These are phyloP conservation scores for Trissonchulus sp. DNA, from an alignment of 2,888 invertebrate species.

Conservation along the genomic window DNA sequence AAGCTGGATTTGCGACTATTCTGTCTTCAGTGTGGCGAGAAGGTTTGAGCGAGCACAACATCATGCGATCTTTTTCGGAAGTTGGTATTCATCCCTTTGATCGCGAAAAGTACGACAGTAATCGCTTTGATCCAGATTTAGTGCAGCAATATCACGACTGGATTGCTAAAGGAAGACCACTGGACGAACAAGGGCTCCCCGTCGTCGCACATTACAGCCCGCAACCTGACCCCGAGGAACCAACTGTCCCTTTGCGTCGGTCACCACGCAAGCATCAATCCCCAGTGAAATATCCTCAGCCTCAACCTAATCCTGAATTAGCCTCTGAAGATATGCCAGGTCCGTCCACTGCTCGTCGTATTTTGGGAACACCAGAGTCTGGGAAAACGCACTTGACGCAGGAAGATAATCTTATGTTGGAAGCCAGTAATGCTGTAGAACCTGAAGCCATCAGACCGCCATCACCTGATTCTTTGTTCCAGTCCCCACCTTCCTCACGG, in stretches of 20 bases:
- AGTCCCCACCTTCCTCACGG: too few relatives aligned
- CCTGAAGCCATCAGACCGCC: too few relatives aligned
- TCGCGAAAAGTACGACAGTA: not conserved
- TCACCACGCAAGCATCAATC: too few relatives aligned
- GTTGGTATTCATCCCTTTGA: conserved; percentile 2
- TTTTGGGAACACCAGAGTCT: too few relatives aligned
- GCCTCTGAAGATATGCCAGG: too few relatives aligned
- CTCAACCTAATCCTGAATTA: not conserved
- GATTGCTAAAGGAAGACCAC: not conserved
- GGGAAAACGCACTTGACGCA: too few relatives aligned
- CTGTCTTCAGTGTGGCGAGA: not conserved
- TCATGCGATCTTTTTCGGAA: conserved; percentile 19
- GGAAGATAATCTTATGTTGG: too few relatives aligned
- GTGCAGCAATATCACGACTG: conserved; percentile 3
- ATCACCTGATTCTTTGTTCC: too few relatives aligned
- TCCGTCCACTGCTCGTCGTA: too few relatives aligned
- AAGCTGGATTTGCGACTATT: not conserved
- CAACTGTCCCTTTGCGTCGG: too few relatives aligned
- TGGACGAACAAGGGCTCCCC: not conserved
- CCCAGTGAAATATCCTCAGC: too few relatives aligned
- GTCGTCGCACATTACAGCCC: not conserved
- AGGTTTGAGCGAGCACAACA: conserved; percentile 20
- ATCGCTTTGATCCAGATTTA: not conserved
- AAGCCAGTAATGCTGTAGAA: too few relatives aligned
- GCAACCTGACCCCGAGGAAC: not conserved